Conservation (phyloP, 1,140 invertebrate genomes). For the Daktulosphaira vitifoliae region DNA sequence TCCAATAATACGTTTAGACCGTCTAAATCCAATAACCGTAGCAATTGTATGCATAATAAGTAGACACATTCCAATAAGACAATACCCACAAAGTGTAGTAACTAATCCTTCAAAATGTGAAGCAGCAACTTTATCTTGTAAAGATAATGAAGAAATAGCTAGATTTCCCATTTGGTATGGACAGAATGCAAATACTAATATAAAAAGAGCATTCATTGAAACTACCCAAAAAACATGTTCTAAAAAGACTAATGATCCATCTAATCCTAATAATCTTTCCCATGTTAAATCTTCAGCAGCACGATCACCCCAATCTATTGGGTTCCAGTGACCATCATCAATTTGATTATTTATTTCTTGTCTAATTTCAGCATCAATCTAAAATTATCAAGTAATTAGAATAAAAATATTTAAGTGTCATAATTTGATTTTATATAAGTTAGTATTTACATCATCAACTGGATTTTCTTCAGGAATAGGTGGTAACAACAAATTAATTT, state of each 20-base stretch:
- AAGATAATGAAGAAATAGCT: constrained; percentile 63
- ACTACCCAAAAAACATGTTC: constrained; percentile 99
- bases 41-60: constrained; percentile 74
- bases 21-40: constrained; percentile 63
- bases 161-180: constrained; percentile 92
- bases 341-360: constrained; percentile 34
- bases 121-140: constrained; percentile 63
- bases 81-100: constrained; percentile 88
- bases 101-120: constrained; percentile 84
- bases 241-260: constrained; percentile 91
- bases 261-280: constrained; percentile 90
- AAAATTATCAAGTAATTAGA: constrained; percentile 1
- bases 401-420: background rate
- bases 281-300: constrained; percentile 96
- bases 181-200: constrained; percentile 87
- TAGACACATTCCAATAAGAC: constrained; percentile 75
- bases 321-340: constrained; percentile 92
- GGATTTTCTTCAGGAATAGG: constrained; percentile 28
- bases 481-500: constrained; percentile 1
- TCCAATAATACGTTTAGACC: constrained; percentile 77
- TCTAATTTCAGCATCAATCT: constrained; percentile 34
- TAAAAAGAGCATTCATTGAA: constrained; percentile 92
- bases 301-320: constrained; percentile 89
- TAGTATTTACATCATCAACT: constrained; percentile 20
- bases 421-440: background rate